Percentiles rank a stretch among this genome's conserved stretches.
Evolutionary conservation across 1,140 invertebrate species (phyloP).

Genomic region (Xylocopa sonorina): DNA sequence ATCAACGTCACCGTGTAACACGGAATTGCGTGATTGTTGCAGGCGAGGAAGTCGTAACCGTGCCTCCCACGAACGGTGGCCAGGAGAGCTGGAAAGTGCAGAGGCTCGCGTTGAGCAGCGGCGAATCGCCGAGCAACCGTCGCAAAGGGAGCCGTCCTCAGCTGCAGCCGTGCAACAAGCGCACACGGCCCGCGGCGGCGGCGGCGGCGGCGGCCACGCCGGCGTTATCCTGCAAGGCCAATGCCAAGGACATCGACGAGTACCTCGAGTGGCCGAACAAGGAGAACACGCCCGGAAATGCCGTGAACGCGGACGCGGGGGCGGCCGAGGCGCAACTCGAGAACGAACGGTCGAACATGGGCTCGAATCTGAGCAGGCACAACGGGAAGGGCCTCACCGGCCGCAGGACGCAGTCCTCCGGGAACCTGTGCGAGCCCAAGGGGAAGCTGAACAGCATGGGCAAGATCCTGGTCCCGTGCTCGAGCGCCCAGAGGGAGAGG

Average conservation of each 20-base stretch:
- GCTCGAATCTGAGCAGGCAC: slow-evolving; percentile 88
- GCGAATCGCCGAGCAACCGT: slow-evolving; percentile 54
- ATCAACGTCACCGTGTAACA: slow-evolving; percentile 13
- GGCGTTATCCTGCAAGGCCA: slow-evolving; percentile 65
- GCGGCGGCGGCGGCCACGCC: slow-evolving; percentile 35
- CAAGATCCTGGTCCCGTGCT: slow-evolving; percentile 78
- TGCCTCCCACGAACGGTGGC: slow-evolving; percentile 52
- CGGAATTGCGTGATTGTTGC: slow-evolving; percentile 48
- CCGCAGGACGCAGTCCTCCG: slow-evolving; percentile 87
- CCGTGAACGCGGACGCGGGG: slow-evolving; percentile 43
- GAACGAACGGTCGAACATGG: slow-evolving; percentile 81
- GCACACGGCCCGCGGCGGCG: slow-evolving; percentile 47
- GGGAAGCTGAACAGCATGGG: slow-evolving; percentile 79
- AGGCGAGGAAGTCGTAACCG: slow-evolving; percentile 71
- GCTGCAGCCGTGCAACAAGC: slow-evolving; percentile 50
- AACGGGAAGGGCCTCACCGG: slow-evolving; percentile 86
- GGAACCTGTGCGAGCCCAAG: slow-evolving; percentile 81
- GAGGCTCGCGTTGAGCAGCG: slow-evolving; percentile 49
- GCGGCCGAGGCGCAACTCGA: slow-evolving; percentile 22
- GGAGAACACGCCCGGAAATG: slow-evolving; percentile 74
- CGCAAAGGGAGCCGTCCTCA: slow-evolving; percentile 59
- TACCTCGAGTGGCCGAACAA: slow-evolving; percentile 74
- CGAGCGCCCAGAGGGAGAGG: slow-evolving; percentile 78
- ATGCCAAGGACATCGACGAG: slow-evolving; percentile 69
- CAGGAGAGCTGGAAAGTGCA: slow-evolving; percentile 63